Evolutionary conservation across 2,113 vertebrate species (phyloP).

Genomic region (Tragelaphus imberbis): DNA sequence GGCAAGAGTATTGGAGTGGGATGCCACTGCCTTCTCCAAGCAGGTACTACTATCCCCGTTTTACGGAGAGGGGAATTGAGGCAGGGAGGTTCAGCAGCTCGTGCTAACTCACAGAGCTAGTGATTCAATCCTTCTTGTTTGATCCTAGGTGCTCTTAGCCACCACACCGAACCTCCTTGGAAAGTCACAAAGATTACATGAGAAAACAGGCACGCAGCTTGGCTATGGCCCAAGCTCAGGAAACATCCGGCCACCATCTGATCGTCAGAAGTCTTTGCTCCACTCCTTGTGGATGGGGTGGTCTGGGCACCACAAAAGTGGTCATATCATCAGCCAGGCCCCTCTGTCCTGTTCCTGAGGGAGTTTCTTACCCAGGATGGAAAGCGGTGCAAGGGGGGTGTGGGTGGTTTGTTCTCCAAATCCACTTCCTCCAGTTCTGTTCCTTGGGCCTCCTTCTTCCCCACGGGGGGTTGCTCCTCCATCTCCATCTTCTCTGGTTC

Average conservation of each 20-base stretch:
- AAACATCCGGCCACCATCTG: rapidly evolving
- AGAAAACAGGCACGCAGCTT: background rate
- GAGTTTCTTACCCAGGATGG: slow-evolving; percentile 92
- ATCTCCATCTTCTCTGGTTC: slow-evolving; percentile 76
- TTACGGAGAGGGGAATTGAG: background rate
- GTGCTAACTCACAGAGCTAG: background rate
- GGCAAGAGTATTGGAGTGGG: no score
- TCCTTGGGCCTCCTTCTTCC: slow-evolving; percentile 59
- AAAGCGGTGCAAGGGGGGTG: slow-evolving; percentile 94
- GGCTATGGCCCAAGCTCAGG: background rate
- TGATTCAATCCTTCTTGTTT: background rate
- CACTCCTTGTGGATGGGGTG: background rate
- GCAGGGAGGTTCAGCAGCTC: background rate
- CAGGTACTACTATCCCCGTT: background rate
- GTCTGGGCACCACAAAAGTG: background rate
- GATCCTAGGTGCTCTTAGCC: background rate
- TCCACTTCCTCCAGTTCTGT: slow-evolving; percentile 70
- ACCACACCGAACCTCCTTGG: background rate
- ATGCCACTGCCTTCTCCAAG: background rate
- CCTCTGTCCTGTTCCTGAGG: background rate
- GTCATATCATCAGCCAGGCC: no score
- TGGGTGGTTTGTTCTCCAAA: slow-evolving; percentile 88
- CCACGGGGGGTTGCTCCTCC: slow-evolving; percentile 67
- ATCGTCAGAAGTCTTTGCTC: background rate
- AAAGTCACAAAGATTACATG: background rate